phyloP scores from a whole-genome alignment of 2,888 invertebrate genomes.

The Chymomyza amoena region DNA sequence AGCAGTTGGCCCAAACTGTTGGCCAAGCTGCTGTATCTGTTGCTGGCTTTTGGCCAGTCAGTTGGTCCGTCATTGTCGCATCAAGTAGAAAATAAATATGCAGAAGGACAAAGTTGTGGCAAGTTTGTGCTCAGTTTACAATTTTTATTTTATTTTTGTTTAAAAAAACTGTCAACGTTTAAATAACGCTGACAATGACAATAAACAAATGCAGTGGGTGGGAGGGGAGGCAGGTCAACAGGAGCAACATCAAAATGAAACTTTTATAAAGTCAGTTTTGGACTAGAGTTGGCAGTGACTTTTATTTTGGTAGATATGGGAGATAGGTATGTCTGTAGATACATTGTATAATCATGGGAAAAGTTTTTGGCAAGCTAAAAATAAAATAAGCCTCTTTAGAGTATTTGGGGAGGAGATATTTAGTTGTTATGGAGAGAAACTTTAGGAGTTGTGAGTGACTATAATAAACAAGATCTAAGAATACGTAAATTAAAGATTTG shows the following conservation, averaged over 20 bases:
- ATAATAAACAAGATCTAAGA: too few species aligned
- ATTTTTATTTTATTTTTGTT: conserved; percentile 25
- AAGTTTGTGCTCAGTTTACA: conserved; percentile 14
- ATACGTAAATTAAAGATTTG: too few species aligned
- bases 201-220: conserved; percentile 63
- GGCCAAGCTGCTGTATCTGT: background rate
- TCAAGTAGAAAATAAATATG: background rate
- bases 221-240: background rate
- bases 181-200: conserved; percentile 70
- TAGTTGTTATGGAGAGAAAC: too few species aligned
- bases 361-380: too few species aligned
- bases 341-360: too few species aligned
- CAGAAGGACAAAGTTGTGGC: conserved; percentile 35
- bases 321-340: too few species aligned
- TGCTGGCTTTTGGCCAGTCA: too few species aligned
- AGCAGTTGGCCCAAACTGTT: background rate
- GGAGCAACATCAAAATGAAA: conserved; percentile 24
- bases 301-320: background rate
- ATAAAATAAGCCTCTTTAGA: too few species aligned
- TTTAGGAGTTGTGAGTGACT: too few species aligned
- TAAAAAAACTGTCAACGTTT: conserved; percentile 64
- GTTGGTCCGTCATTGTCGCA: background rate
- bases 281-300: background rate
- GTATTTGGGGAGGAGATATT: too few species aligned
- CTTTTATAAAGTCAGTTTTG: conserved; percentile 31